Percentiles rank a stretch among this genome's conserved stretches.
Conservation (phyloP, 2,888 invertebrate species). For the Lasioglossum vierecki region DNA sequence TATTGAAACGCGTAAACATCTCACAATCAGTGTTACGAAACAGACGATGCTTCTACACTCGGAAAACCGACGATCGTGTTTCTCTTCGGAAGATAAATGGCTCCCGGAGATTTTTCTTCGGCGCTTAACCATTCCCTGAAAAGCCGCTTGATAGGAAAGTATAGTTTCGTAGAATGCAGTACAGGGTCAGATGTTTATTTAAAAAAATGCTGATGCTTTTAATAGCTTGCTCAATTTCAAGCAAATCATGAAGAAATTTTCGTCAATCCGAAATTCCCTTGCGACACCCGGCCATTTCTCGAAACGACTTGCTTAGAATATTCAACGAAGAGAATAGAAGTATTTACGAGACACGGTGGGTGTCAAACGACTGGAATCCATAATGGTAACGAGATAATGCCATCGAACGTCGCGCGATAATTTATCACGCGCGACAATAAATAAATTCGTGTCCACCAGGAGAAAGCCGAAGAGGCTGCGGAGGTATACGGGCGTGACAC, state of each 20-base stretch:
- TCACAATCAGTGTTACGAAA: conserved; percentile 24
- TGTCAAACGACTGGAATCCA: conserved; percentile 61
- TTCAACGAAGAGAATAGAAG: background rate
- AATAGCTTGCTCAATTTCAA: background rate
- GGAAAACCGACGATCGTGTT: background rate
- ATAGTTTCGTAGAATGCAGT: background rate
- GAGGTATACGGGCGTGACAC: conserved; percentile 17
- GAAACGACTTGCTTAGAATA: background rate
- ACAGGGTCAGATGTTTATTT: background rate
- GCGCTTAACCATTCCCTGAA: background rate
- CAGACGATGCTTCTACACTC: background rate
- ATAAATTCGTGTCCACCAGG: conserved; percentile 50
- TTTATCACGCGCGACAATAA: conserved; percentile 36
- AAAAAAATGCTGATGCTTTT: background rate
- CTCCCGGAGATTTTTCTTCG: background rate
- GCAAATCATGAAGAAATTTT: background rate
- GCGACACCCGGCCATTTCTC: background rate
- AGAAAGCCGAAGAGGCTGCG: conserved; percentile 56
- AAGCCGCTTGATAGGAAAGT: background rate
- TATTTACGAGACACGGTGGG: background rate
- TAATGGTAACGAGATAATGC: conserved; percentile 44
- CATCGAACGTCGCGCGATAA: conserved; percentile 19
- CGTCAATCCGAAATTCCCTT: background rate
- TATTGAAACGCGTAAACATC: background rate
- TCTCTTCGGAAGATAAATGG: background rate